Percentiles rank a stretch among this genome's conserved stretches.
These are phyloP conservation scores for Poliocrania exsul DNA, from an alignment of 2,797 vertebrate genomes.

Conservation along the genomic window DNA sequence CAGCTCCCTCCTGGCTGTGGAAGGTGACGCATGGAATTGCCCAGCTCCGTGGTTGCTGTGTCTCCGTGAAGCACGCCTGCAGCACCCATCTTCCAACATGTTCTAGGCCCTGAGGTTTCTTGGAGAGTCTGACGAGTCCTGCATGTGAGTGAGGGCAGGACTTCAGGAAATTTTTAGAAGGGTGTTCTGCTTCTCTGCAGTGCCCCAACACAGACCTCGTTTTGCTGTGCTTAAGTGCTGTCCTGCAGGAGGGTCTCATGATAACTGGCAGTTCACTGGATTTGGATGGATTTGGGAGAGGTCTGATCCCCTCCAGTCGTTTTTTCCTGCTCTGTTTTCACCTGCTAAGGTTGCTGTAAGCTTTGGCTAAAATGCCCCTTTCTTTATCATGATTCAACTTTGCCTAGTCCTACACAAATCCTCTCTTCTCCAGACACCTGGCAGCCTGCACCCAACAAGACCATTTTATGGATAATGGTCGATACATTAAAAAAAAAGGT, in stretches of 20 bases:
- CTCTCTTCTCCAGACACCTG: neutral
- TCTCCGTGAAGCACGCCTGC: accelerated
- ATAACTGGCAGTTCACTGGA: neutral
- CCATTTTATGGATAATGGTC: neutral
- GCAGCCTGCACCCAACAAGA: neutral
- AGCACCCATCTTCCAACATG: accelerated
- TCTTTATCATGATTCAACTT: neutral
- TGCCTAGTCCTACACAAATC: neutral
- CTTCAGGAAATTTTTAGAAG: neutral
- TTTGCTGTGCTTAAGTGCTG: neutral
- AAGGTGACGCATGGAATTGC: neutral
- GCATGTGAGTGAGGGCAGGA: accelerated
- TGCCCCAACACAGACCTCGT: neutral
- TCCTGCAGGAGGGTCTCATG: neutral
- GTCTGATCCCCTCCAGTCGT: neutral
- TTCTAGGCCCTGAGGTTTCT: neutral
- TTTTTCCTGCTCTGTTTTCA: neutral
- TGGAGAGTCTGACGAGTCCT: accelerated
- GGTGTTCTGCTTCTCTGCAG: accelerated
- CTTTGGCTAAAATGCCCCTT: neutral
- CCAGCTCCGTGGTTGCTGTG: accelerated
- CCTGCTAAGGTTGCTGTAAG: neutral
- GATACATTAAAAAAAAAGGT: neutral
- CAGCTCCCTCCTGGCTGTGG: neutral
- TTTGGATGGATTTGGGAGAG: neutral